Evolutionary conservation across 2,888 invertebrate genomes (phyloP).

Genomic region (Athalia circularis): DNA sequence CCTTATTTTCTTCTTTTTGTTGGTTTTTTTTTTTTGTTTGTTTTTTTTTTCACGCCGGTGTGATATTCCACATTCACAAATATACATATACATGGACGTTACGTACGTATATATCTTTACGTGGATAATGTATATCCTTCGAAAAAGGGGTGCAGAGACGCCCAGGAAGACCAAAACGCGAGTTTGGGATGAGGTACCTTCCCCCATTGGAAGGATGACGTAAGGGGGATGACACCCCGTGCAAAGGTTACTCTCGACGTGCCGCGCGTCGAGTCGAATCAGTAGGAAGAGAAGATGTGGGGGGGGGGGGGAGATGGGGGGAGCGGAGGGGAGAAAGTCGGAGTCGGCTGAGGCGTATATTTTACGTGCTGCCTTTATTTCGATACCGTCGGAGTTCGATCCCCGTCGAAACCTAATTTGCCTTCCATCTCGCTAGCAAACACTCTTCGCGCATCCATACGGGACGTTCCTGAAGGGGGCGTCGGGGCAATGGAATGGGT

Average conservation of each 20-base stretch:
- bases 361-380: constrained; percentile 70
- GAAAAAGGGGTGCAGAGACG: too few relatives aligned
- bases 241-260: neutral
- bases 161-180: too few relatives aligned
- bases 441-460: constrained; percentile 56
- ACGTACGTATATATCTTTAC: too few relatives aligned
- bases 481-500: neutral
- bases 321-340: neutral
- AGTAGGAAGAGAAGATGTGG: neutral
- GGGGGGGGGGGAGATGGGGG: neutral
- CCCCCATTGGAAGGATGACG: too few relatives aligned
- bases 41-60: neutral
- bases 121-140: too few relatives aligned
- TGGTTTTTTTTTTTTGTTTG: neutral
- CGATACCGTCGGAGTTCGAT: constrained; percentile 68
- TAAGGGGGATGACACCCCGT: neutral
- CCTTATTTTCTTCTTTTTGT: neutral
- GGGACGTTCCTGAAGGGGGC: constrained; percentile 11
- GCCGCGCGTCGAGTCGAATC: neutral
- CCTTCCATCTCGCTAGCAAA: constrained; percentile 71
- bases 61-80: neutral
- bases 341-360: constrained; percentile 53
- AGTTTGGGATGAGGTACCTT: too few relatives aligned
- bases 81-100: neutral
- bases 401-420: constrained; percentile 71